Conservation (phyloP, 1,140 invertebrate species). For the Propsilocerus akamusi region DNA sequence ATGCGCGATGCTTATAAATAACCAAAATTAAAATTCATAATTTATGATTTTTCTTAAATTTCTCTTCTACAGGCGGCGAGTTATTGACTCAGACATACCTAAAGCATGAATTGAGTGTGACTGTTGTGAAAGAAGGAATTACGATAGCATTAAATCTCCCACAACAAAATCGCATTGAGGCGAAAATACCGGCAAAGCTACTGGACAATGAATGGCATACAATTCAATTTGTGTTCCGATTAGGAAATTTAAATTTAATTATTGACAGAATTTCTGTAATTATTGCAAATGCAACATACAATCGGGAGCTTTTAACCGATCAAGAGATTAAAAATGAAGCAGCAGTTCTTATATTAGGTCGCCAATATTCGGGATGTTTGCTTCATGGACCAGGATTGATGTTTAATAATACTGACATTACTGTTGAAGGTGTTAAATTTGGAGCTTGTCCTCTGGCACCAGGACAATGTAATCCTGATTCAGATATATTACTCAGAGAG, state of each 20-base stretch:
- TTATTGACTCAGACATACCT: constrained; percentile 50
- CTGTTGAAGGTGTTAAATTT: constrained; percentile 46
- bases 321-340: constrained; percentile 41
- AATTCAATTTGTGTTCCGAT: constrained; percentile 26
- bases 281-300: constrained; percentile 54
- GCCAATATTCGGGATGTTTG: constrained; percentile 63
- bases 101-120: constrained; percentile 40
- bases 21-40: not conserved
- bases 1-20: not conserved
- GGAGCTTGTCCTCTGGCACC: constrained; percentile 49
- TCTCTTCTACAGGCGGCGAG: constrained; percentile 33
- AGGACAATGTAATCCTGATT: constrained; percentile 41
- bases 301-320: constrained; percentile 47
- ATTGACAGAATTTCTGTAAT: constrained; percentile 20
- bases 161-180: constrained; percentile 34
- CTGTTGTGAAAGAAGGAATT: constrained; percentile 44
- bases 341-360: constrained; percentile 50
- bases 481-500: constrained; percentile 29
- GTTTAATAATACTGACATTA: constrained; percentile 42
- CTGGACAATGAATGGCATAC: constrained; percentile 64
- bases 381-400: constrained; percentile 64
- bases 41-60: constrained; percentile 1
- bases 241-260: constrained; percentile 41
- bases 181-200: constrained; percentile 39
- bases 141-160: constrained; percentile 43